phyloP scores from a whole-genome alignment of 2,888 invertebrate species.

The Rhopalosiphum nymphaeae region DNA sequence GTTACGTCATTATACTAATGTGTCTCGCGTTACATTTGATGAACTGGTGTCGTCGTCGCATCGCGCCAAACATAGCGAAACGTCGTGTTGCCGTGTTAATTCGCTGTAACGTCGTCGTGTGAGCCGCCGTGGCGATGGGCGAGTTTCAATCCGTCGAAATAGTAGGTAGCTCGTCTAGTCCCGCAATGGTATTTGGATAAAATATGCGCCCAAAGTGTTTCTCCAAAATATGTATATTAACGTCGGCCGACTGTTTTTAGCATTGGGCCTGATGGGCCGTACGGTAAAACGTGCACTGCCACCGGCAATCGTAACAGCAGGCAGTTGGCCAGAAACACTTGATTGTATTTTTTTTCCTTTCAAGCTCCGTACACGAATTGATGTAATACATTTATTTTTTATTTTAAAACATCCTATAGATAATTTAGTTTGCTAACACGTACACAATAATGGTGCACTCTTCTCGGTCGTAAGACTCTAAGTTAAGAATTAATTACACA shows the following conservation, averaged over 20 bases:
- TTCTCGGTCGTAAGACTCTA: neutral
- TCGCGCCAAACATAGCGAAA: neutral
- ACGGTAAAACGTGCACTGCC: neutral
- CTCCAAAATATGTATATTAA: neutral
- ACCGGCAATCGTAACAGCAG: neutral
- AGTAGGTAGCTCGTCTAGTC: neutral
- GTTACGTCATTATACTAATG: neutral
- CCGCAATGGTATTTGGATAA: neutral
- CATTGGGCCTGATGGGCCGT: neutral
- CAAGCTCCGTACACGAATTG: neutral
- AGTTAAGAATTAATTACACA: neutral
- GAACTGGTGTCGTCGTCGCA: neutral
- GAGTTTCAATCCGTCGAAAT: neutral
- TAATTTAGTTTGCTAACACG: neutral
- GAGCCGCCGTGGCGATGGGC: neutral
- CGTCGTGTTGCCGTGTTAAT: no score
- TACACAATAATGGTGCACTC: neutral
- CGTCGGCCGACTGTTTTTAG: neutral
- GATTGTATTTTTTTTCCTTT: neutral
- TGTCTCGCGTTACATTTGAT: neutral
- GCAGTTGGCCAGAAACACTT: conserved; percentile 3
- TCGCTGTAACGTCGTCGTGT: neutral
- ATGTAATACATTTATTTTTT: neutral
- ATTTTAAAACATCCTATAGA: neutral
- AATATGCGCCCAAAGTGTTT: neutral